Evolutionary conservation across 2,113 vertebrate genomes (phyloP).

Genomic region (Axis porcinus): DNA sequence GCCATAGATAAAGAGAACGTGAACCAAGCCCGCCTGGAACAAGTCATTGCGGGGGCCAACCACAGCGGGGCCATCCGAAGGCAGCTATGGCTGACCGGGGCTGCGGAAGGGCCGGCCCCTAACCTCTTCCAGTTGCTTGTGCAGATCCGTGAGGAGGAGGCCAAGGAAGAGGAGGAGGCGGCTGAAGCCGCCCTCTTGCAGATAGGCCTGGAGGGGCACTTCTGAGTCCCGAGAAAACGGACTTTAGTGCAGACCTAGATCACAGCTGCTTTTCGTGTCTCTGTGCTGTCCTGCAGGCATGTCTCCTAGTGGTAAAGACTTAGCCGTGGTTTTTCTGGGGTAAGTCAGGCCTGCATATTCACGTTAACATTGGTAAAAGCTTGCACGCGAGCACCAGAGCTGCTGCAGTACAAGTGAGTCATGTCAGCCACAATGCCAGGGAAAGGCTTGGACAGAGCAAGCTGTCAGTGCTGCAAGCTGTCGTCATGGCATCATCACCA

Average conservation of each 20-base stretch:
- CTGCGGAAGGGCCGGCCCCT: conserved; percentile 35
- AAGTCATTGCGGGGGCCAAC: conserved; percentile 66
- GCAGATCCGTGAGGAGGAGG: conserved; percentile 68
- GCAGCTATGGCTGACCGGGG: conserved; percentile 58
- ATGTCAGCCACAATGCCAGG: not conserved
- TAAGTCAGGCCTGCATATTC: not conserved
- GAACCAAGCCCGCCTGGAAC: conserved; percentile 71
- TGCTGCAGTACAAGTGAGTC: not conserved
- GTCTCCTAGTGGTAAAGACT: not conserved
- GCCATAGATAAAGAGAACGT: conserved; percentile 72
- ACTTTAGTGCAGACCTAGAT: not conserved
- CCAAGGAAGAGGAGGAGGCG: conserved; percentile 59
- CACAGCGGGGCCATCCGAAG: conserved; percentile 64
- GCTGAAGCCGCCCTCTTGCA: conserved; percentile 56
- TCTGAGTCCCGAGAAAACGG: not conserved
- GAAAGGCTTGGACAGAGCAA: not conserved
- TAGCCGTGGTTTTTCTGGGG: not conserved
- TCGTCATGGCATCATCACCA: not conserved
- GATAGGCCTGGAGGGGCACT: conserved; percentile 59
- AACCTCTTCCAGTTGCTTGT: conserved; percentile 70
- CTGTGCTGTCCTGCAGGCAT: not conserved
- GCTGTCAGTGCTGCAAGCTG: not conserved
- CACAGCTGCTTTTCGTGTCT: not conserved
- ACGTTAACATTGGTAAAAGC: not conserved
- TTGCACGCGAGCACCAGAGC: not conserved